These are phyloP conservation scores for Nemapogon koenigi DNA, from an alignment of 2,888 invertebrate genomes.

Conservation along the genomic window DNA sequence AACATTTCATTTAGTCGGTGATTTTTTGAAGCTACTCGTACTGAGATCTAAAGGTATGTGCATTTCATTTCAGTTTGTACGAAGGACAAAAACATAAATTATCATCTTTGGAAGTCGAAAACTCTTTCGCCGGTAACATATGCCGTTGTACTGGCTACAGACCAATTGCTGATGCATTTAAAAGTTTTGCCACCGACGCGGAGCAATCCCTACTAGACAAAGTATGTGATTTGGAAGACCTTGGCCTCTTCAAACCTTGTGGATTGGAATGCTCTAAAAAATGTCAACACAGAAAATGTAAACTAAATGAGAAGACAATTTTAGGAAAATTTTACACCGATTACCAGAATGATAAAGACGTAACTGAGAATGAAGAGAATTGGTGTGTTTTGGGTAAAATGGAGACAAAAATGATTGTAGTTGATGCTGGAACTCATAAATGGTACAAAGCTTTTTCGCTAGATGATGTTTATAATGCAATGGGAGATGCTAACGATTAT, in stretches of 20 bases:
- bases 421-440: slow-evolving; percentile 39
- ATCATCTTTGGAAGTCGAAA: slow-evolving; percentile 72
- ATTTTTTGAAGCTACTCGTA: no score
- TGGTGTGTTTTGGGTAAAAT: slow-evolving; percentile 31
- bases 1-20: no score
- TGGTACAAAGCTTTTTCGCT: slow-evolving; percentile 59
- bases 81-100: slow-evolving; percentile 53
- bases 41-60: neutral
- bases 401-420: slow-evolving; percentile 52
- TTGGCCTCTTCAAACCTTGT: slow-evolving; percentile 31
- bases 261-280: slow-evolving; percentile 27
- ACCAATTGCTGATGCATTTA: slow-evolving; percentile 80
- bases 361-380: slow-evolving; percentile 17
- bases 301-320: slow-evolving; percentile 1
- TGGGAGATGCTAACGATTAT: slow-evolving; percentile 37
- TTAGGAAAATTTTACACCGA: slow-evolving; percentile 5
- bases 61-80: slow-evolving; percentile 41
- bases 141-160: slow-evolving; percentile 84
- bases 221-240: slow-evolving; percentile 55
- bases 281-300: slow-evolving; percentile 26
- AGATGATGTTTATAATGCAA: slow-evolving; percentile 50
- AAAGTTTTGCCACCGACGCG: slow-evolving; percentile 71
- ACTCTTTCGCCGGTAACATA: slow-evolving; percentile 78
- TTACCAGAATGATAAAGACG: neutral
- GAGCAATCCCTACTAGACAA: slow-evolving; percentile 52